These are phyloP conservation scores for Teleogryllus oceanicus DNA, from an alignment of 2,888 invertebrate genomes.

Conservation along the genomic window DNA sequence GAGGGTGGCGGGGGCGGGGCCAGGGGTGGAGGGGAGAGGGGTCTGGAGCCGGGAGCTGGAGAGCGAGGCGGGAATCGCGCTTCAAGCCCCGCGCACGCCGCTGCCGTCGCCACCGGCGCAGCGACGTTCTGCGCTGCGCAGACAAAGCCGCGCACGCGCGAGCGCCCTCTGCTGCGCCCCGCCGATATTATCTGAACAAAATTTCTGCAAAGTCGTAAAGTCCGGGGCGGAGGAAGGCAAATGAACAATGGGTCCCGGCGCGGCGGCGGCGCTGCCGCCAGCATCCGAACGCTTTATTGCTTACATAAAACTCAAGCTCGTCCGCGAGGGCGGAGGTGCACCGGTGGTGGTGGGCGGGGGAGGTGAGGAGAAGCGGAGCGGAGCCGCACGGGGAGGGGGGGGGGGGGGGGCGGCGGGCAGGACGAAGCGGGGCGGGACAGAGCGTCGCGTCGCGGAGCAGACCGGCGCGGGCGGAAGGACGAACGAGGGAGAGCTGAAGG, in stretches of 20 bases:
- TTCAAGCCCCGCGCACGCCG: neutral
- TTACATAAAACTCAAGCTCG: neutral
- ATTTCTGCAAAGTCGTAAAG: constrained; percentile 18
- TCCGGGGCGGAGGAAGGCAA: constrained; percentile 18
- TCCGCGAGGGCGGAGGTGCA: constrained; percentile 18
- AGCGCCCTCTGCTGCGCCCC: constrained; percentile 9
- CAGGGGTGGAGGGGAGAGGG: too few species aligned
- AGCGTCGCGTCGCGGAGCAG: neutral
- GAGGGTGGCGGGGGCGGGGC: too few species aligned
- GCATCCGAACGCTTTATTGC: constrained; percentile 10
- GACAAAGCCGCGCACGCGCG: neutral
- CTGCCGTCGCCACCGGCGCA: neutral
- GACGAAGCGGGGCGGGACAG: neutral
- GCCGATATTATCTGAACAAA: constrained; percentile 10
- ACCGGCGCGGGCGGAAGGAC: too few species aligned
- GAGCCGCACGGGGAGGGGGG: neutral
- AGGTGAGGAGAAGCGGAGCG: neutral
- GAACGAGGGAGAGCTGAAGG: too few species aligned
- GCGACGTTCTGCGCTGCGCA: neutral
- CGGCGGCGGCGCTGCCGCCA: neutral
- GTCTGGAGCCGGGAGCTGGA: too few species aligned
- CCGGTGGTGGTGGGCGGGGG: neutral
- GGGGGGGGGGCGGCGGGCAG: neutral
- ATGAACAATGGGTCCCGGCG: neutral
- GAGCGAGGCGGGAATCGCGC: neutral